Conservation (phyloP, 2,797 vertebrate genomes). For the Champsocephalus gunnari region DNA sequence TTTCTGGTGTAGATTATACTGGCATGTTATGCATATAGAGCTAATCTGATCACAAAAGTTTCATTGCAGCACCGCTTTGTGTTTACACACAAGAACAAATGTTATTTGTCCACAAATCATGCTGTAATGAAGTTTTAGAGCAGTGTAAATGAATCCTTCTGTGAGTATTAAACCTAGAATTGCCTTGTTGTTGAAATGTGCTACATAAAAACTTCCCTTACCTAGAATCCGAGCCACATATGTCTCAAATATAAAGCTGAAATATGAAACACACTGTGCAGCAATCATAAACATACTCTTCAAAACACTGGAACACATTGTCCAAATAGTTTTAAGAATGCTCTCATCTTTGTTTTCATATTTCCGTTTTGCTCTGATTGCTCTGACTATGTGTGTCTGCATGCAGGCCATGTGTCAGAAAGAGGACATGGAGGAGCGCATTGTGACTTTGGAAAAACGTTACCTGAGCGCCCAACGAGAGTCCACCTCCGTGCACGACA, state of each 20-base stretch:
- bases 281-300: background rate
- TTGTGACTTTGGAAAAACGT: conserved; percentile 97
- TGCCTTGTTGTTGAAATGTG: too few species aligned
- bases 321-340: background rate
- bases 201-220: too few species aligned
- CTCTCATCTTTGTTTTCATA: background rate
- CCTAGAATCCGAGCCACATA: background rate
- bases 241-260: background rate
- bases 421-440: conserved; percentile 99
- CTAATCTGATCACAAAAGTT: background rate
- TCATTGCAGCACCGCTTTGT: background rate
- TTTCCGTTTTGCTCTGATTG: background rate
- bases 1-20: background rate
- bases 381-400: conserved; percentile 21
- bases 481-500: conserved; percentile 98
- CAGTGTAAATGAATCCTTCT: background rate
- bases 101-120: background rate
- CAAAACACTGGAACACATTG: background rate
- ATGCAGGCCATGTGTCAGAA: conserved; percentile 97
- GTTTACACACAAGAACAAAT: too few species aligned
- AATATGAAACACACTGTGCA: background rate
- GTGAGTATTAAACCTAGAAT: background rate
- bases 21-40: too few species aligned
- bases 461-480: conserved; percentile 99
- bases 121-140: background rate